These are phyloP conservation scores for Carposina sasakii DNA, from an alignment of 1,140 invertebrate genomes.

Conservation along the genomic window DNA sequence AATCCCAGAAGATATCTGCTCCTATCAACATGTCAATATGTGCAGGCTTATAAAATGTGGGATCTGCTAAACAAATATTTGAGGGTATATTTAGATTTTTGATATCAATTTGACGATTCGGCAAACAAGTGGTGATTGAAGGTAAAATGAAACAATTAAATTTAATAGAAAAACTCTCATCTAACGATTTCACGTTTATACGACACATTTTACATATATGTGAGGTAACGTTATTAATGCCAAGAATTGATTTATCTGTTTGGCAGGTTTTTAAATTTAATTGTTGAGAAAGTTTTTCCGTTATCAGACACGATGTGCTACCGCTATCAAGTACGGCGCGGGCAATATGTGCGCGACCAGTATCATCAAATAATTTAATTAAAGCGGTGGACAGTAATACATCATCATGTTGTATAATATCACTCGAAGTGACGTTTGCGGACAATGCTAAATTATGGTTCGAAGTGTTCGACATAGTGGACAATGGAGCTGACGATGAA, in stretches of 20 bases:
- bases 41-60: background rate
- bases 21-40: conserved; percentile 7
- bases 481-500: background rate
- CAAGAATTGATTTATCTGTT: background rate
- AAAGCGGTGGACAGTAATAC: conserved; percentile 8
- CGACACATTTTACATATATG: conserved; percentile 18
- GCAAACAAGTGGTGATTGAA: background rate
- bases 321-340: conserved; percentile 6
- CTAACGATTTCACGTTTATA: background rate
- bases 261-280: background rate
- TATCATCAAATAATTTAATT: background rate
- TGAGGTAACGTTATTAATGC: background rate
- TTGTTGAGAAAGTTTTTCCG: background rate
- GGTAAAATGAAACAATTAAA: background rate
- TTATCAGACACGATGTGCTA: conserved; percentile 20
- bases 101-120: background rate
- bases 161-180: background rate
- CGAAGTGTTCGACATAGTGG: background rate
- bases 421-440: background rate
- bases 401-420: too few species aligned
- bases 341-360: background rate
- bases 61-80: conserved; percentile 3
- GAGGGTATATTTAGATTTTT: background rate
- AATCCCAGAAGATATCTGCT: conserved; percentile 4
- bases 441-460: background rate